A percentile compares a stretch with the other conserved stretches of the same genome.
These are phyloP conservation scores for Spilogale gracilis DNA, from an alignment of 2,113 vertebrate genomes.

Conservation along the genomic window DNA sequence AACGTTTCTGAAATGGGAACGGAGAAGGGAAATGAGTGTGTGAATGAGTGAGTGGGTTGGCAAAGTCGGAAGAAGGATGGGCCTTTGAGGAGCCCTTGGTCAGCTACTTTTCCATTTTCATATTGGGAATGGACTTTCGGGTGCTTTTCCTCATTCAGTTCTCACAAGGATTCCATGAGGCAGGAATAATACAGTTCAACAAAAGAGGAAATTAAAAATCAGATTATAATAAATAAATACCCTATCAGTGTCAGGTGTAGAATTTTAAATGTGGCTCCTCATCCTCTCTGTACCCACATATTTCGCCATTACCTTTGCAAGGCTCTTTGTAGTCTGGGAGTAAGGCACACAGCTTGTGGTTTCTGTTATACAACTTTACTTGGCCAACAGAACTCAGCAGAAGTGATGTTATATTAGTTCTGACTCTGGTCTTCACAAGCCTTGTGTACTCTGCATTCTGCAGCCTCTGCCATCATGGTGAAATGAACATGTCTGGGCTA, in stretches of 20 bases:
- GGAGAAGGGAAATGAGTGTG: neutral
- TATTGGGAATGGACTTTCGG: neutral
- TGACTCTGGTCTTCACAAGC: neutral
- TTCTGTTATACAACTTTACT: neutral
- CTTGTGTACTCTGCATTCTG: neutral
- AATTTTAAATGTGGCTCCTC: neutral
- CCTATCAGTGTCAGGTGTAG: neutral
- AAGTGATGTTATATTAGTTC: neutral
- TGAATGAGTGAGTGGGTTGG: neutral
- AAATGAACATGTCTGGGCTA: neutral
- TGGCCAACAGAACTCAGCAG: neutral
- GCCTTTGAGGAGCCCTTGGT: neutral
- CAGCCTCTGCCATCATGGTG: neutral
- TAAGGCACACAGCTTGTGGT: neutral
- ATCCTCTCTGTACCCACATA: neutral
- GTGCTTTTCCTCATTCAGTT: neutral
- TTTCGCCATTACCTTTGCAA: neutral
- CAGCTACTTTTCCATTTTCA: neutral
- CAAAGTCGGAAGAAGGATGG: neutral
- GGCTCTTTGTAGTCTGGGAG: neutral
- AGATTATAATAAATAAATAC: neutral
- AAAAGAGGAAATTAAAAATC: conserved; percentile 18
- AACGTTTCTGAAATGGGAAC: neutral
- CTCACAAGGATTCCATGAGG: neutral
- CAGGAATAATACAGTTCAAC: neutral